These are phyloP conservation scores for Montifringilla adamsi DNA, from an alignment of 2,113 vertebrate genomes.

Conservation along the genomic window DNA sequence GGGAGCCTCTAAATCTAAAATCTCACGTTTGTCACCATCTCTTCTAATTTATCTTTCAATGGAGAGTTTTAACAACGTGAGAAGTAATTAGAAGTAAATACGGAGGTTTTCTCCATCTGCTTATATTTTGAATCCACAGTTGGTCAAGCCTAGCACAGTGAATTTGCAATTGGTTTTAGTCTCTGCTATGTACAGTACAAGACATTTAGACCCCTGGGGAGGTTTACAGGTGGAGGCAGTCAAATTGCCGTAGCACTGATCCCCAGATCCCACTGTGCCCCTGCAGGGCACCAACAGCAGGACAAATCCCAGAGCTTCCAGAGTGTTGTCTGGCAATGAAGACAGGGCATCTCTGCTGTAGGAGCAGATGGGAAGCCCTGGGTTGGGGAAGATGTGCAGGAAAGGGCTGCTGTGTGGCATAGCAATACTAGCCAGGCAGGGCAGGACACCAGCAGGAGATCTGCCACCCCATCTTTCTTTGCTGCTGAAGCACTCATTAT, in stretches of 20 bases:
- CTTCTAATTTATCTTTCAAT: neutral
- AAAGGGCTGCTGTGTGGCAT: neutral
- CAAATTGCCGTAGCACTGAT: neutral
- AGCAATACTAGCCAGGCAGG: neutral
- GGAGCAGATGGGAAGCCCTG: neutral
- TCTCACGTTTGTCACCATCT: neutral
- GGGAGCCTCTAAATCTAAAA: neutral
- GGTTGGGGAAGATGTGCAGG: neutral
- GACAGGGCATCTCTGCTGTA: neutral
- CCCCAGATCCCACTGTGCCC: accelerated
- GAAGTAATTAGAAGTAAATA: constrained; percentile 35
- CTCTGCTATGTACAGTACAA: neutral
- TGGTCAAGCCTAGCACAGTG: neutral
- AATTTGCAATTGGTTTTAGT: neutral
- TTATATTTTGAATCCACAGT: neutral
- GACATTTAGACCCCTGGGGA: neutral
- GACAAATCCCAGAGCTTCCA: neutral
- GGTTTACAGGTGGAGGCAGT: neutral
- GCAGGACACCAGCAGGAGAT: too few relatives aligned
- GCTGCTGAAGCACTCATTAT: neutral
- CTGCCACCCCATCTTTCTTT: neutral
- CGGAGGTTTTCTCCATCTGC: neutral
- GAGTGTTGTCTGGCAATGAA: neutral
- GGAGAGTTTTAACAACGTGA: neutral
- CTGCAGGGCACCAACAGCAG: neutral